Base-by-base conservation (phyloP, 2,888 invertebrate genomes). In the Lasioglossum vierecki region DNA sequence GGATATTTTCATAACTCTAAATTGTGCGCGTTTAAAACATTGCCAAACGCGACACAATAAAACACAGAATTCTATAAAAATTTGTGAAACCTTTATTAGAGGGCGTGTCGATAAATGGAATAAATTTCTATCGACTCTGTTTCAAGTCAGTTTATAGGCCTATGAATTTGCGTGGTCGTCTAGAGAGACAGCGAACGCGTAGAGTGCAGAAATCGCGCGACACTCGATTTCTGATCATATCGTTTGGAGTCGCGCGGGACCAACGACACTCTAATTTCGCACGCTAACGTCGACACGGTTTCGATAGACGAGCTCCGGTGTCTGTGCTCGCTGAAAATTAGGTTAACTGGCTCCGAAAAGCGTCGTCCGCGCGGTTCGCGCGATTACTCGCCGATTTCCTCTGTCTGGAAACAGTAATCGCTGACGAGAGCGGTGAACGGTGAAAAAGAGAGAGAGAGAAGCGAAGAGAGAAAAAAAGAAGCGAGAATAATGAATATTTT, bases 321-420 rank as follows among this genome's bases (percentile, higher is more conserved):
- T 30, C 35, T 18, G 13, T 30, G 15, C 8, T 30, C 35, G 15
- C 66, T 18, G 35, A 22, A 66, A 66, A 66, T 66, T 66, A 30
- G 66, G 30, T 66, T 35, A 66, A 35, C 35, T 35, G 66, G 30
- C 53, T 35, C 18, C 66, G 63, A 30, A 63, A 63, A 63, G 63
- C 63, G 63, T 63, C 30, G 30, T 30, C 15, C 30, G 26, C 26
- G 6, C 4, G 63, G 18, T 18, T 22, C 63, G 18, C 63, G 30
- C 30, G 63, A 63, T 63, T 63, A 63, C 66, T 2, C 66, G 66
- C 71, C 72, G 71, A 80, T 80, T 80, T 80, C 63, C 72, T 49
- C 41, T 41, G 46, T 6, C 60, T 68, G 75, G 60, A 35, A 60
- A 68, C 71, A 77, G 39, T 84, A 83, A 83, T 83, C 83, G 83